Percentiles rank a stretch among this genome's conserved stretches.
phyloP scores from a whole-genome alignment of 64 coral and sea anemone genomes.

The Montipora sp. region DNA sequence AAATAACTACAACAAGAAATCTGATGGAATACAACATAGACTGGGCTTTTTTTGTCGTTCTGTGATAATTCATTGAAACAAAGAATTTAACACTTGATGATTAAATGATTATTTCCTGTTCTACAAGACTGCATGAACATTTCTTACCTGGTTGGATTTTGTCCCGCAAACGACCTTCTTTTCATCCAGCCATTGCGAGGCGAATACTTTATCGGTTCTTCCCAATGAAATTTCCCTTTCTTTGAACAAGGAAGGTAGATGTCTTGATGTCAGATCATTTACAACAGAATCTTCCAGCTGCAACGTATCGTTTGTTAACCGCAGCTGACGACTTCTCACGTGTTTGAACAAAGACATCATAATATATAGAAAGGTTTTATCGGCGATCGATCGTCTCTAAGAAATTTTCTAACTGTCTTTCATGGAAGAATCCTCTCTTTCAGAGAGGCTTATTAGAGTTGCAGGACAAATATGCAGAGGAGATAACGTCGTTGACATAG shows the following conservation, averaged over 20 bases:
- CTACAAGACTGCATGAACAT: neutral
- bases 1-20: no score
- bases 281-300: constrained; percentile 13
- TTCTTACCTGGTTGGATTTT: constrained; percentile 79
- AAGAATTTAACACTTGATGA: no score
- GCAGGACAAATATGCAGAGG: neutral
- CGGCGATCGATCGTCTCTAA: neutral
- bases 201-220: constrained; percentile 80
- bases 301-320: neutral
- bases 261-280: constrained; percentile 35
- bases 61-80: no score
- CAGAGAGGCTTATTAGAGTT: neutral
- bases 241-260: constrained; percentile 52
- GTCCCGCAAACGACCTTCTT: constrained; percentile 76
- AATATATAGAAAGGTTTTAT: neutral
- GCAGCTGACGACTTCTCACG: constrained; percentile 23
- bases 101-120: no score
- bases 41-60: no score
- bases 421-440: neutral
- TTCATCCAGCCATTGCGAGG: constrained; percentile 79
- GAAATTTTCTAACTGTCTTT: neutral
- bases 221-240: constrained; percentile 53
- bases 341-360: constrained; percentile 60
- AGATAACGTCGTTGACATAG: neutral
- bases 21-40: no score